Percentiles rank a stretch among this genome's conserved stretches.
These are phyloP conservation scores for Artibeus jamaicensis DNA, from an alignment of 2,797 vertebrate species.

Conservation along the genomic window DNA sequence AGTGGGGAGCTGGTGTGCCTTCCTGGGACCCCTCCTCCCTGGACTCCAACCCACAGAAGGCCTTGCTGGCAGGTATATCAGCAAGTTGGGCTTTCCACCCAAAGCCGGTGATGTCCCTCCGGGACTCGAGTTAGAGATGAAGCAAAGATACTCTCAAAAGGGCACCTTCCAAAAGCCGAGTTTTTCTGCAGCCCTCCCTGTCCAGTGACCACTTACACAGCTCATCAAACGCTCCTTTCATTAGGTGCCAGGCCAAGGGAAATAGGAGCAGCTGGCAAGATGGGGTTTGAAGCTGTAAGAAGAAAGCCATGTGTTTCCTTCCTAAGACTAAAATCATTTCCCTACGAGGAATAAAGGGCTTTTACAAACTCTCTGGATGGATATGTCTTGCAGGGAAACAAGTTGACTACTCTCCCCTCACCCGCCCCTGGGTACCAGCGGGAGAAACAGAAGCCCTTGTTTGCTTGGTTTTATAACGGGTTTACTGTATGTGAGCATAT, in stretches of 20 bases:
- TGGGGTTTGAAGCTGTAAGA: slow-evolving; percentile 47
- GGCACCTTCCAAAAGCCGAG: neutral
- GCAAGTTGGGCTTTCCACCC: neutral
- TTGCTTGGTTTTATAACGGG: slow-evolving; percentile 59
- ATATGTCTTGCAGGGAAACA: neutral
- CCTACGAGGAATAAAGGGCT: slow-evolving; percentile 57
- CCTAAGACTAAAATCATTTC: slow-evolving; percentile 63
- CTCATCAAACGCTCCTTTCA: slow-evolving; percentile 72
- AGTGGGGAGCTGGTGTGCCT: neutral
- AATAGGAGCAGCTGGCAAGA: slow-evolving; percentile 3
- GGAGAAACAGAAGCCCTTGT: slow-evolving; percentile 60
- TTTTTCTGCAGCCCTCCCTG: neutral
- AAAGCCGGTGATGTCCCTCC: neutral
- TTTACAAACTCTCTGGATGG: slow-evolving; percentile 57
- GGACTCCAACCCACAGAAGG: neutral
- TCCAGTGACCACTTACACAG: neutral
- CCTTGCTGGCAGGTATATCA: neutral
- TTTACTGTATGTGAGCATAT: slow-evolving; percentile 30
- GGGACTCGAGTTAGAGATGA: slow-evolving; percentile 14
- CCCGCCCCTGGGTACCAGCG: neutral
- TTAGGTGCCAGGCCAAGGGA: slow-evolving; percentile 48
- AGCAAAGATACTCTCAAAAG: neutral
- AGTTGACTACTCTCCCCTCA: neutral
- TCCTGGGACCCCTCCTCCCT: neutral
- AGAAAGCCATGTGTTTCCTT: slow-evolving; percentile 65